Percentiles rank a stretch among this genome's conserved stretches.
These are phyloP conservation scores for Phataginus tricuspis DNA, from an alignment of 2,797 vertebrate genomes.

Conservation along the genomic window DNA sequence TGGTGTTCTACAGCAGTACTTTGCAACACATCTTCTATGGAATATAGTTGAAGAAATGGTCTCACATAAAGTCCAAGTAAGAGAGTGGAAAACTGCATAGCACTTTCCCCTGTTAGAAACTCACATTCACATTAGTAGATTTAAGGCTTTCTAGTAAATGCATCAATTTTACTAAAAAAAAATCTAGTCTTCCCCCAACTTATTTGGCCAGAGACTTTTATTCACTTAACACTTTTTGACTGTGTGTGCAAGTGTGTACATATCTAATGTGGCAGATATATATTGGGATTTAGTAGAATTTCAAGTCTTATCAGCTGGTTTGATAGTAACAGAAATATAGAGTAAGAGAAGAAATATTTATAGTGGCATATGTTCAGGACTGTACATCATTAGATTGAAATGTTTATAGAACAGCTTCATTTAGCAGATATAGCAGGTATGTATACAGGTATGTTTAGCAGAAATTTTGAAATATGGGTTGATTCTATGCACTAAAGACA, in stretches of 20 bases:
- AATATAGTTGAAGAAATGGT: neutral
- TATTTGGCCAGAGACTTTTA: conserved; percentile 26
- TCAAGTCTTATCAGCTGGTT: neutral
- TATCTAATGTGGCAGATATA: neutral
- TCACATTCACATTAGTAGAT: neutral
- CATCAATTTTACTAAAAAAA: neutral
- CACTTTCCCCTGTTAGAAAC: neutral
- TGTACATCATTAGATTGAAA: neutral
- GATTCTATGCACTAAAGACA: neutral
- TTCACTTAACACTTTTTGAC: neutral
- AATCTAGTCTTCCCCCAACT: neutral
- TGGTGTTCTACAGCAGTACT: neutral
- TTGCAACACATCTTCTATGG: neutral
- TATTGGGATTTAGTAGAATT: neutral
- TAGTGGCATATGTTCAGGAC: neutral
- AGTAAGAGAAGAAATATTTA: neutral
- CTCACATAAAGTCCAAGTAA: neutral
- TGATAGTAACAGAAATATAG: neutral
- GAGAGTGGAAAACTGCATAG: neutral
- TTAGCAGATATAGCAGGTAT: neutral
- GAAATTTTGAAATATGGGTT: neutral
- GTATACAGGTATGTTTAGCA: neutral
- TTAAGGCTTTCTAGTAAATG: neutral
- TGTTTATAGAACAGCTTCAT: neutral
- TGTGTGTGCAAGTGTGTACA: neutral